These are phyloP conservation scores for Sternotherus odoratus DNA, from an alignment of 2,797 vertebrate species.

Conservation along the genomic window DNA sequence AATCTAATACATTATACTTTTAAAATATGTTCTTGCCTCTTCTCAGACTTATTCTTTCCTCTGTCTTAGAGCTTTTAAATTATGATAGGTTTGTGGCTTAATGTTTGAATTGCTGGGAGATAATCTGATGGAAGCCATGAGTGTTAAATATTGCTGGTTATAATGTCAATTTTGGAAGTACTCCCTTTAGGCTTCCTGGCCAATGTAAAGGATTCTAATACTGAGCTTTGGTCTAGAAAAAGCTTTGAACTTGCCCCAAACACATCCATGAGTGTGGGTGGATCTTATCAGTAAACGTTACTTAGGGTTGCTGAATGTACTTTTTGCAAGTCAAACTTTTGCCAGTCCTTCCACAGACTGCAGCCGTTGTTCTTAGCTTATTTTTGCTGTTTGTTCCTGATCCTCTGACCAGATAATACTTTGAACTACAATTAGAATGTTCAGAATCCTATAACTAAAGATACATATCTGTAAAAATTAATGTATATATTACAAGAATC, in stretches of 20 bases:
- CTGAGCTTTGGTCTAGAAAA: background rate
- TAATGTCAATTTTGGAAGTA: background rate
- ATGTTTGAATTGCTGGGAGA: background rate
- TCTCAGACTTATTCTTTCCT: background rate
- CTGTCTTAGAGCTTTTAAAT: background rate
- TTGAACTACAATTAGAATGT: background rate
- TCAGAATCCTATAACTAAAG: background rate
- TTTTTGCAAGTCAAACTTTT: constrained; percentile 5
- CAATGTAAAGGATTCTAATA: background rate
- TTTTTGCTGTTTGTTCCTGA: background rate
- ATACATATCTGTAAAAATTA: background rate
- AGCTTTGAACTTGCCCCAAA: background rate
- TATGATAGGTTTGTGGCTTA: background rate
- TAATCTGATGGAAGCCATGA: background rate
- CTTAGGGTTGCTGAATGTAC: background rate
- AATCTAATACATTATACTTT: background rate
- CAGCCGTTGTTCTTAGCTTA: background rate
- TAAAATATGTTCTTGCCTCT: background rate
- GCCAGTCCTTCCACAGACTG: background rate
- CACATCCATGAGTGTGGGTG: background rate
- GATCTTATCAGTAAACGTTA: background rate
- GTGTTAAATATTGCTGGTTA: background rate
- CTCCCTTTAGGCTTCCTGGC: background rate
- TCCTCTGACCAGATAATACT: background rate
- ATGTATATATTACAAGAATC: background rate